A percentile compares a stretch with the other conserved stretches of the same genome.
Evolutionary conservation across 2,113 vertebrate species (phyloP).

Genomic region (Trachemys scripta): DNA sequence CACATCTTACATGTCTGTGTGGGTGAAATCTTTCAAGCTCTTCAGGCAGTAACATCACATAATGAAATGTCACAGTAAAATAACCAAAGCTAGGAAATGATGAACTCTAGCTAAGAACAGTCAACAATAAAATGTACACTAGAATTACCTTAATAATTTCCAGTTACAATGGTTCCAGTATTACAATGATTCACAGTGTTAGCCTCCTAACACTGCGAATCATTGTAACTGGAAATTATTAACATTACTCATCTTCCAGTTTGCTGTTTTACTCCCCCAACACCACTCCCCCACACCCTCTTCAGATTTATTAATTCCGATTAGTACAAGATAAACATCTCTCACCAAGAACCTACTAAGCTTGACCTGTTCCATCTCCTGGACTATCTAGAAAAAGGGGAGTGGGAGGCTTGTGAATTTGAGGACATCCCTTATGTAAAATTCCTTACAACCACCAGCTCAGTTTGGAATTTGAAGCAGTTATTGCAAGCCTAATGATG

Average conservation of each 20-base stretch:
- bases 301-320: neutral
- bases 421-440: neutral
- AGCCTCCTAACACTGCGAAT: neutral
- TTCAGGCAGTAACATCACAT: neutral
- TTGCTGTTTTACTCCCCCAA: neutral
- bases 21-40: neutral
- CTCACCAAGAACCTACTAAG: neutral
- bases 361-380: neutral
- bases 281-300: no score
- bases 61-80: neutral
- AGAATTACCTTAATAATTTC: neutral
- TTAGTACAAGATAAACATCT: neutral
- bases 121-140: neutral
- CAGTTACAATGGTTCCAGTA: no score
- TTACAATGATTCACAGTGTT: no score
- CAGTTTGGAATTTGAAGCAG: neutral
- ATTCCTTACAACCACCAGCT: neutral
- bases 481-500: neutral
- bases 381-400: neutral
- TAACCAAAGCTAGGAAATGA: neutral
- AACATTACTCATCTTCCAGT: neutral
- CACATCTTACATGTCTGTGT: neutral
- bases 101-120: neutral
- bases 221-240: neutral
- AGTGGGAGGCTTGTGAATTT: neutral